A percentile compares a stretch with the other conserved stretches of the same genome.
Evolutionary conservation across 2,113 vertebrate genomes (phyloP).

Genomic region (Bubo bubo): DNA sequence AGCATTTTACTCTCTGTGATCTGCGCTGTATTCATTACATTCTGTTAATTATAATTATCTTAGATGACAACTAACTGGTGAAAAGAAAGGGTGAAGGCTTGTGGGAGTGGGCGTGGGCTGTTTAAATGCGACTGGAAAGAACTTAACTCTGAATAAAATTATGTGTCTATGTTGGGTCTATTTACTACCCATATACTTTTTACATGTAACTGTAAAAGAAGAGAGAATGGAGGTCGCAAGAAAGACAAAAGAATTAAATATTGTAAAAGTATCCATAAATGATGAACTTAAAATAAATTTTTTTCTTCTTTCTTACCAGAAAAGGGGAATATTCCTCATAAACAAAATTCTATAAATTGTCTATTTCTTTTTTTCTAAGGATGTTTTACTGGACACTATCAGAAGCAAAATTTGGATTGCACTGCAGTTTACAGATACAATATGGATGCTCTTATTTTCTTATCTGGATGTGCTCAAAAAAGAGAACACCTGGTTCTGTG

Average conservation of each 20-base stretch:
- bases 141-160: neutral
- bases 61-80: neutral
- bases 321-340: neutral
- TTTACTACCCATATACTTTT: neutral
- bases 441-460: neutral
- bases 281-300: neutral
- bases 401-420: neutral
- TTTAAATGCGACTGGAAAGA: neutral
- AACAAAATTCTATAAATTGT: neutral
- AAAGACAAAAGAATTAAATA: neutral
- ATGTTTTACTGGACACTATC: neutral
- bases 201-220: neutral
- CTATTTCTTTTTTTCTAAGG: neutral
- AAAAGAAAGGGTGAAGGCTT: neutral
- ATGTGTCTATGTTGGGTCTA: neutral
- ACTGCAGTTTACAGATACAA: neutral
- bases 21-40: neutral
- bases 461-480: neutral
- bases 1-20: neutral
- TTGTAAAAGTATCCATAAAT: neutral
- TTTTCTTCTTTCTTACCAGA: neutral
- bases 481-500: neutral
- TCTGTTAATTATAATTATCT: neutral
- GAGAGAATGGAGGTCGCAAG: rapidly evolving
- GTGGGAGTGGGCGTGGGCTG: neutral